These are phyloP conservation scores for Ethmia dodecea DNA, from an alignment of 2,888 invertebrate species.

Conservation along the genomic window DNA sequence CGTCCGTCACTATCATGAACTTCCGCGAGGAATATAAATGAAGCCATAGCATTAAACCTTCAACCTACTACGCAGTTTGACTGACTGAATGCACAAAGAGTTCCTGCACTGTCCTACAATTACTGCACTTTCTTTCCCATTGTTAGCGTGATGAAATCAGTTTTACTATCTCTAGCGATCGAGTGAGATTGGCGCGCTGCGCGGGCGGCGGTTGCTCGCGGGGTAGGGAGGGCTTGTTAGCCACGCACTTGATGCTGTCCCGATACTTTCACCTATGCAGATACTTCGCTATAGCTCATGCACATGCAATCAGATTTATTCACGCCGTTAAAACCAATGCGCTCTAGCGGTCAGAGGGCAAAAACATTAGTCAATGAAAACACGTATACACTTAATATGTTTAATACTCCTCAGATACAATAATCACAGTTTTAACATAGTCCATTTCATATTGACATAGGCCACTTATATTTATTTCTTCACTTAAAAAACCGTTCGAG, in stretches of 20 bases:
- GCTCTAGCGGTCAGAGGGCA: no score
- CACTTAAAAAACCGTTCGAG: no score
- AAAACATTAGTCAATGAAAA: no score
- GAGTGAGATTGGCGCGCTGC: slow-evolving; percentile 58
- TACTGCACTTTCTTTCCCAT: slow-evolving; percentile 73
- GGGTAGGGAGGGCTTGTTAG: slow-evolving; percentile 13
- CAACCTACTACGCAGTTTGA: slow-evolving; percentile 16
- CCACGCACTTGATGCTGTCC: slow-evolving; percentile 51
- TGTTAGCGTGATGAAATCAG: slow-evolving; percentile 65
- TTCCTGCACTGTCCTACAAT: slow-evolving; percentile 65
- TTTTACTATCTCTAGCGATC: slow-evolving; percentile 66
- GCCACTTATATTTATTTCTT: no score
- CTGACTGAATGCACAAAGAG: slow-evolving; percentile 32
- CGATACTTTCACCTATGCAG: slow-evolving; percentile 66
- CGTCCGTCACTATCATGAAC: no score
- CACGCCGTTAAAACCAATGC: no score
- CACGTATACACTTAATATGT: no score
- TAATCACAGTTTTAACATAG: no score
- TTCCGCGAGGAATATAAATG: slow-evolving; percentile 9
- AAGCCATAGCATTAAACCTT: slow-evolving; percentile 14
- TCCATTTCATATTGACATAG: no score
- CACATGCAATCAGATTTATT: slow-evolving; percentile 44
- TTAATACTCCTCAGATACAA: no score
- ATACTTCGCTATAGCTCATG: slow-evolving; percentile 51
- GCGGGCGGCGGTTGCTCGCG: slow-evolving; percentile 33